phyloP scores from a whole-genome alignment of 2,113 vertebrate species.

The Mus musculus region GRCm39 chr6:79140501-79141000 shows the following conservation, averaged over 20 bases:
- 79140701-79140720: too few relatives aligned
- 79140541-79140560: too few relatives aligned
- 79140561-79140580: too few relatives aligned
- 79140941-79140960: too few relatives aligned
- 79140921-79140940: neutral
- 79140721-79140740: too few relatives aligned
- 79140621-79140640: constrained; percentile 90
- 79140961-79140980: too few relatives aligned
- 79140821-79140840: neutral
- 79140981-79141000: too few relatives aligned
- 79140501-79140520: constrained; percentile 81
- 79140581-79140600: too few relatives aligned
- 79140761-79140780: accelerated
- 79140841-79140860: neutral
- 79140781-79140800: neutral
- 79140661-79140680: too few relatives aligned
- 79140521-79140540: too few relatives aligned
- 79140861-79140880: neutral
- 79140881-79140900: neutral
- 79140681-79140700: too few relatives aligned
- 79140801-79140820: neutral
- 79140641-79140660: too few relatives aligned
- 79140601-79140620: constrained; percentile 82
- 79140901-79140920: neutral
- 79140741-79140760: neutral